A percentile compares a stretch with the other conserved stretches of the same genome.
Evolutionary conservation across 2,797 vertebrate species (phyloP).

Genomic region (Schizopygopsis malacanthus): DNA sequence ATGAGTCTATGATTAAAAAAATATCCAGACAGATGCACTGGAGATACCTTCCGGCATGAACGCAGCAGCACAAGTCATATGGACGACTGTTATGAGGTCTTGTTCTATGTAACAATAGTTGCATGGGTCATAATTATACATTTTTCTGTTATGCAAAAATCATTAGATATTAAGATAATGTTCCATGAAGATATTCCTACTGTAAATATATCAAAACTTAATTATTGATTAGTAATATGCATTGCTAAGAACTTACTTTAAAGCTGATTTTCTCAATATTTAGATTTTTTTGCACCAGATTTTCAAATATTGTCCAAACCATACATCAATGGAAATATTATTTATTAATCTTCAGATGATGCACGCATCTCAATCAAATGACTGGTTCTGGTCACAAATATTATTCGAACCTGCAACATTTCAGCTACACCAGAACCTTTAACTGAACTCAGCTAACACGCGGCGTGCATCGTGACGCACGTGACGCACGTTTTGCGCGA

Average conservation of each 20-base stretch:
- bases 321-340: too few relatives aligned
- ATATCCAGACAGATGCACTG: not conserved
- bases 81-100: not conserved
- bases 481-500: not conserved
- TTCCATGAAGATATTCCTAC: not conserved
- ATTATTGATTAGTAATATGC: too few relatives aligned
- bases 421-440: not conserved
- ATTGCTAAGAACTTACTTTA: too few relatives aligned
- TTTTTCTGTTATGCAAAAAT: not conserved
- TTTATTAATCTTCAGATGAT: too few relatives aligned
- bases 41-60: not conserved
- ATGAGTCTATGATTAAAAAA: too few relatives aligned
- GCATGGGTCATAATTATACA: too few relatives aligned
- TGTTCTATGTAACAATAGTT: not conserved
- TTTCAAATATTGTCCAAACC: too few relatives aligned
- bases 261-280: too few relatives aligned
- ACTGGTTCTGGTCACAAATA: too few relatives aligned
- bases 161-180: not conserved
- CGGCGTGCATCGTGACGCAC: not conserved
- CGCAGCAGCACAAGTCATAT: not conserved
- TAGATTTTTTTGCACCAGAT: too few relatives aligned
- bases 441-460: not conserved
- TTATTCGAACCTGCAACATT: not conserved
- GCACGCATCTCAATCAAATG: fast-evolving
- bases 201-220: too few relatives aligned